Percentiles rank a stretch among this genome's conserved stretches.
Evolutionary conservation across 2,113 vertebrate species (phyloP).

Genomic region (Poeciliopsis retropinna): DNA sequence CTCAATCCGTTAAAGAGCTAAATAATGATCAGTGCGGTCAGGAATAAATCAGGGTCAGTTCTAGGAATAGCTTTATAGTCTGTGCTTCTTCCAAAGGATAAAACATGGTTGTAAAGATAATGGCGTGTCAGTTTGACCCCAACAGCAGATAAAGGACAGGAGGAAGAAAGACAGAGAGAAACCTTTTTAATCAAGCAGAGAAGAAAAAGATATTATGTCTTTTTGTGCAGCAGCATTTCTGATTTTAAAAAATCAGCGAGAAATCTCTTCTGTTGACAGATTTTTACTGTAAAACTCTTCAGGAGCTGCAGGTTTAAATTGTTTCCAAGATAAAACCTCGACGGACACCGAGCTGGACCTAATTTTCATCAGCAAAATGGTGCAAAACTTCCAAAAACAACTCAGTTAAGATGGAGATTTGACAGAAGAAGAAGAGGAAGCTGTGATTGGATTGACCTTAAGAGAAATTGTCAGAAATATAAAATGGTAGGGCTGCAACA

Average conservation of each 20-base stretch:
- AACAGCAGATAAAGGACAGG: not conserved
- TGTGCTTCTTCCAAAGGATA: not conserved
- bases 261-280: not conserved
- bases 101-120: not conserved
- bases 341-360: constrained; percentile 3
- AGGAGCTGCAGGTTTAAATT: constrained; percentile 3
- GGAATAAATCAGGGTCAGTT: not conserved
- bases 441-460: too few relatives aligned
- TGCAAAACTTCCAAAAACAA: not conserved
- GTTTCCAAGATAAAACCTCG: constrained; percentile 33
- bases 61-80: not conserved
- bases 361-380: constrained; percentile 3
- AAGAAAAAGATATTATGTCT: not conserved
- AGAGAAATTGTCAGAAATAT: too few relatives aligned
- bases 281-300: constrained; percentile 18
- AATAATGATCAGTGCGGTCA: not conserved
- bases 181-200: too few relatives aligned
- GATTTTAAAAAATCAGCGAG: constrained; percentile 13
- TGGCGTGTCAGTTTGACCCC: not conserved
- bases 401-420: too few relatives aligned
- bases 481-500: too few relatives aligned
- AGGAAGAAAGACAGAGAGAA: not conserved
- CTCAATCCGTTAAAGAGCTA: not conserved
- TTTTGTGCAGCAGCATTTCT: not conserved
- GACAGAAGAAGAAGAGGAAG: too few relatives aligned